These are phyloP conservation scores for Calycopis cecrops DNA, from an alignment of 1,140 invertebrate species.

Conservation along the genomic window DNA sequence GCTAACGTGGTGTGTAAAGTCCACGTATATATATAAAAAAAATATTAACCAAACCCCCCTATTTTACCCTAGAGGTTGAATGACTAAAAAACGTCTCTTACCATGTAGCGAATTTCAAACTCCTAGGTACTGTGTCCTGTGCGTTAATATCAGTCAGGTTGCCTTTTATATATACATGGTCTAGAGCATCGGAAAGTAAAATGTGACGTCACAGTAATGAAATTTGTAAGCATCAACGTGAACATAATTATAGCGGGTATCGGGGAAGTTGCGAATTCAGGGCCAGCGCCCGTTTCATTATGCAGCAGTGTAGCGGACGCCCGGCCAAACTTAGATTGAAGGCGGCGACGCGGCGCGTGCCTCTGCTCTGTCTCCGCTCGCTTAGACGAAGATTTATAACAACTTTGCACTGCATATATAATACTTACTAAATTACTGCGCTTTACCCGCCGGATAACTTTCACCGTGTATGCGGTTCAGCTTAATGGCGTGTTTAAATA, in stretches of 20 bases:
- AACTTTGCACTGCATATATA: conserved; percentile 44
- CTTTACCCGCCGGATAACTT: not conserved
- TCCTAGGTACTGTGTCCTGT: too few relatives aligned
- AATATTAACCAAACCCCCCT: too few relatives aligned
- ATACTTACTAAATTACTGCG: conserved; percentile 16
- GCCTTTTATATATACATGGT: too few relatives aligned
- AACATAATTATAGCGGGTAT: conserved; percentile 56
- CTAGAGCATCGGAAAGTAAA: too few relatives aligned
- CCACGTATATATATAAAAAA: too few relatives aligned
- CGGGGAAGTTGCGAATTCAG: conserved; percentile 48
- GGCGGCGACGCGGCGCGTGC: conserved; percentile 62
- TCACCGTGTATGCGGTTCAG: too few relatives aligned
- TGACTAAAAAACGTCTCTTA: too few relatives aligned
- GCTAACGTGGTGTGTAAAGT: too few relatives aligned
- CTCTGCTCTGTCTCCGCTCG: conserved; percentile 57
- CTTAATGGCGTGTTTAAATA: too few relatives aligned
- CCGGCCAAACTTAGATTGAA: conserved; percentile 70
- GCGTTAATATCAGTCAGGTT: too few relatives aligned
- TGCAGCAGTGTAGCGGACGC: conserved; percentile 59
- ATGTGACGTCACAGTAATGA: conserved; percentile 17
- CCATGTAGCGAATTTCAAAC: too few relatives aligned
- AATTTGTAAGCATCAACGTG: conserved; percentile 11
- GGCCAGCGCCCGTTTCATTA: conserved; percentile 62
- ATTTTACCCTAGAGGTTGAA: too few relatives aligned
- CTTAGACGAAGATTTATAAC: conserved; percentile 60